Percentiles rank a stretch among this genome's conserved stretches.
Conservation (phyloP, 2,113 vertebrate species). For the Peromyscus polionotus region DNA sequence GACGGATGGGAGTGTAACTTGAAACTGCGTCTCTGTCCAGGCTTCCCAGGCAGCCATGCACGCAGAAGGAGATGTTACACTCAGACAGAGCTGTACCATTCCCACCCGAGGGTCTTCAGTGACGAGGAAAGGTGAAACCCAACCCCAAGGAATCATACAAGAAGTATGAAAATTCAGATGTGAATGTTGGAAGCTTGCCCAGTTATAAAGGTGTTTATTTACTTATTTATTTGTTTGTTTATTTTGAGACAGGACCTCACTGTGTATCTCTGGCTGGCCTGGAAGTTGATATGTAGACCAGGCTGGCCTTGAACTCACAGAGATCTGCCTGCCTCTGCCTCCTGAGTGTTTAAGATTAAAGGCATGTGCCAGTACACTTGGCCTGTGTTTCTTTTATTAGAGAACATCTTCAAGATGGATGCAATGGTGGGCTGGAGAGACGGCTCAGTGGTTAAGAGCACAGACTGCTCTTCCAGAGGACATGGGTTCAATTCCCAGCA, state of each 20-base stretch:
- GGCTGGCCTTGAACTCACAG: not conserved
- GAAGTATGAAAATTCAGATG: not conserved
- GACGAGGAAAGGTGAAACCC: not conserved
- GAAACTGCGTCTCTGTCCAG: not conserved
- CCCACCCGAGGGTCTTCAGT: not conserved
- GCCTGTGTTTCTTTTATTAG: not conserved
- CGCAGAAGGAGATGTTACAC: not conserved
- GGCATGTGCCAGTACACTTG: not conserved
- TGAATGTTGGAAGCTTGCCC: not conserved
- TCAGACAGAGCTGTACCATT: not conserved
- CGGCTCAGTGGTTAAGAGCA: no score
- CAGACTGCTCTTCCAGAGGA: no score
- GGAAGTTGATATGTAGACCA: not conserved
- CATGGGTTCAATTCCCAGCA: no score
- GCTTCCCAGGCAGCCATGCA: not conserved
- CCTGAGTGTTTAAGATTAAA: not conserved
- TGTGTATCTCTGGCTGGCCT: not conserved
- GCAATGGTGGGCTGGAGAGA: not conserved
- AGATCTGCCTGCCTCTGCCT: not conserved
- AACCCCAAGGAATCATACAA: not conserved
- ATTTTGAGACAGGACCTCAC: not conserved
- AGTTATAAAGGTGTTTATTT: not conserved
- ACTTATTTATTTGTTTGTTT: not conserved
- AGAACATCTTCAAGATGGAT: not conserved
- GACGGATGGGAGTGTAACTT: not conserved